Evolutionary conservation across 2,888 invertebrate genomes (phyloP).

Genomic region (Heliconius erato): DNA sequence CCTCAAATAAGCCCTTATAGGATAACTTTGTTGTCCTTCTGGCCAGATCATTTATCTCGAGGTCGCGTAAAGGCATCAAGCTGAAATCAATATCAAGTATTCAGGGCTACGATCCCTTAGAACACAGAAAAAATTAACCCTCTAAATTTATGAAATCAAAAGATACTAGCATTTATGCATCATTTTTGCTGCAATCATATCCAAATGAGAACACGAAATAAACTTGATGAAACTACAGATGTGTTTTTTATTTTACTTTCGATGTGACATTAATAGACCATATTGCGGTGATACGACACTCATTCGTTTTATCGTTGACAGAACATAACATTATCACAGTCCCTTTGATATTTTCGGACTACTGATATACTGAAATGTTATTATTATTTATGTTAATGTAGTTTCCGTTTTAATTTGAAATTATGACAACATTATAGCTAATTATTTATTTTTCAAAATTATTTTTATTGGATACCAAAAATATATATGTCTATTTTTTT

Average conservation of each 20-base stretch:
- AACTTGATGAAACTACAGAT: not conserved
- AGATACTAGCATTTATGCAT: too few species aligned
- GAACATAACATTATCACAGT: slow-evolving; percentile 15
- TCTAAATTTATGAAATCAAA: too few species aligned
- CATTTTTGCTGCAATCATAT: not conserved
- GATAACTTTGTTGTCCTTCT: too few species aligned
- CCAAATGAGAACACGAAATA: slow-evolving; percentile 5
- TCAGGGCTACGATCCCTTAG: too few species aligned
- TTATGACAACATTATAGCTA: not conserved
- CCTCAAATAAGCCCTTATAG: too few species aligned
- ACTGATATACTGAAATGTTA: not conserved
- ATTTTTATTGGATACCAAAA: not conserved
- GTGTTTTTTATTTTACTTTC: slow-evolving; percentile 21
- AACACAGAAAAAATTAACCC: too few species aligned
- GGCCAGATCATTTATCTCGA: too few species aligned
- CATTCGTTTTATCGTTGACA: slow-evolving; percentile 37
- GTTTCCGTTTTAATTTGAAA: not conserved
- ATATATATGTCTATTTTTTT: not conserved
- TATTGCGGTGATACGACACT: slow-evolving; percentile 36
- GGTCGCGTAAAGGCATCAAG: too few species aligned
- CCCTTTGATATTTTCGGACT: slow-evolving; percentile 18
- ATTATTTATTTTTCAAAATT: not conserved
- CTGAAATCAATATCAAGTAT: too few species aligned
- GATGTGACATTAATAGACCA: slow-evolving; percentile 45
- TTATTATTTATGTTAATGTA: not conserved